Base-by-base conservation (phyloP, 2,888 invertebrate genomes). In the Nomada flava region DNA sequence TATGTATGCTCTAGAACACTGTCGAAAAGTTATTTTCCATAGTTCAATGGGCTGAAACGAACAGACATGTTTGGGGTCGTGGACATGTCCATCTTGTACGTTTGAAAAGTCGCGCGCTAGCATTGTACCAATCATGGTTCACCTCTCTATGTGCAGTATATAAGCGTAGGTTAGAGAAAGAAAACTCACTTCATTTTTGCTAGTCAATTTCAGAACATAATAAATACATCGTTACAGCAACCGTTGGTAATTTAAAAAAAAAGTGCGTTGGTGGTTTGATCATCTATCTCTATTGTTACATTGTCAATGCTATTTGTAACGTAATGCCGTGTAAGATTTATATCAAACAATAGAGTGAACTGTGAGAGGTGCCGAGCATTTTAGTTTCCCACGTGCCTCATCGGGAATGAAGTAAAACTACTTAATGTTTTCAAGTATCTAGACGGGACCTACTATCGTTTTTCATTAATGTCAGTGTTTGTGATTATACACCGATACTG, bases 181-280 rank as follows among this genome's bases (percentile, higher is more conserved):
- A 64, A 47, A 62, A 50, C 64, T 64, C 42, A 23, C 62, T 79
- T 69, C 23, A 68, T 36, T 71, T 65, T 71, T 71, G 55, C 62
- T 79, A 77, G 79, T 77, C 79, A 77, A 79, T 71, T 67, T 79
- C 71, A 65, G 77, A 71, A 29, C 65, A 57, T 79, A 67, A 79
- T 60, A 23, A 50, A 76, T 53, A n/a, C 62, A 67, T 75, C 57
- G 55, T 65, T 79, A 79, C 47, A 67, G 57, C 10, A 63, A 69
- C 71, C 53, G 73, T 71, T 68, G 79, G 82, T 68, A 71, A 62
- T 79, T 67, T 62, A 52, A 80, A 79, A 79, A 80, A 79, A 72
- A 82, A 59, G 36, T 68, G 29, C 64, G 59, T 63, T 67, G 53
- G 26, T 29, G 80, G 80, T 73, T 69, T 70, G 69, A 64, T 60